Evolutionary conservation across 2,113 vertebrate genomes (phyloP).

Genomic region (Ophthalmolycus amberensis): DNA sequence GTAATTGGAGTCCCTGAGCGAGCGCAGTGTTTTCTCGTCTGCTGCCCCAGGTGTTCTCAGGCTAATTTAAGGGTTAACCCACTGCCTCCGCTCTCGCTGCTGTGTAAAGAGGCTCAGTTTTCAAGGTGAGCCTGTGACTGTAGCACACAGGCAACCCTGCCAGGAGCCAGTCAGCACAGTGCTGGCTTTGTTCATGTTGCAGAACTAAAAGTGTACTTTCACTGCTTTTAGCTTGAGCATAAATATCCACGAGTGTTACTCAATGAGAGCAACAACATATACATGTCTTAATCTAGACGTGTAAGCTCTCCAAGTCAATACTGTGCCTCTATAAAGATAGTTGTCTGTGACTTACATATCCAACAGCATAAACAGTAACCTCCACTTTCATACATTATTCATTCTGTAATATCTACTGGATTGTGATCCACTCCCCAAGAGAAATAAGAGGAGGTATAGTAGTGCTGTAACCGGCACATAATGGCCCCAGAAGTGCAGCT

Average conservation of each 20-base stretch:
- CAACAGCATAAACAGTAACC: not conserved
- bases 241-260: not conserved
- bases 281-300: not conserved
- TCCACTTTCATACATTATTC: not conserved
- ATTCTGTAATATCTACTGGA: not conserved
- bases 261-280: not conserved
- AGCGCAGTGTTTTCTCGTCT: conserved; percentile 13
- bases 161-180: conserved; percentile 30
- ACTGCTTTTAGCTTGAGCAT: not conserved
- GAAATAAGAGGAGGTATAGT: not conserved
- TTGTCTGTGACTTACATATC: not conserved
- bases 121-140: conserved; percentile 19
- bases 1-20: conserved; percentile 22
- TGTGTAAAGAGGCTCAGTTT: conserved; percentile 14
- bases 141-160: not conserved
- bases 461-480: not conserved
- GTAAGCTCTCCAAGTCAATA: not conserved
- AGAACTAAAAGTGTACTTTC: conserved; percentile 11
- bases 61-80: conserved; percentile 35
- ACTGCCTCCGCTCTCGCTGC: conserved; percentile 14
- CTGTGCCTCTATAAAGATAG: not conserved
- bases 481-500: not conserved
- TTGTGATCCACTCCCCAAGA: not conserved
- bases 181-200: conserved; percentile 22
- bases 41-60: conserved; percentile 36